Conservation (phyloP, 2,113 vertebrate genomes). For the Meleagris gallopavo region DNA sequence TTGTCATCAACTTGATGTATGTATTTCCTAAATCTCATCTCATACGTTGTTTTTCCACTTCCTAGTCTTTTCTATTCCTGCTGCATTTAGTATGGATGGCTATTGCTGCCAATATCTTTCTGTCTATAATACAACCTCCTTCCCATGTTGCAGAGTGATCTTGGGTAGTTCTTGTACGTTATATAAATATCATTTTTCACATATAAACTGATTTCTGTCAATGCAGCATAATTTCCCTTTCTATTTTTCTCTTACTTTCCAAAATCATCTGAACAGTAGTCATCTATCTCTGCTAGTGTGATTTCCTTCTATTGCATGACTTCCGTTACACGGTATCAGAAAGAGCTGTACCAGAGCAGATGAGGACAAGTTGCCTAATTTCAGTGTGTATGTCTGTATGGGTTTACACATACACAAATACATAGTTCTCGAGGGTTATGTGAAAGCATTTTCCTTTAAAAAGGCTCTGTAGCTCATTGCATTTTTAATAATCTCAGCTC, state of each 20-base stretch:
- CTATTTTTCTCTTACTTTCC: constrained; percentile 17
- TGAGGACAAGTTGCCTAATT: not conserved
- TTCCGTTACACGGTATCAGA: not conserved
- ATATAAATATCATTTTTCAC: constrained; percentile 33
- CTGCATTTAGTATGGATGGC: not conserved
- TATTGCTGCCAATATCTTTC: not conserved
- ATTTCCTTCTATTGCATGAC: not conserved
- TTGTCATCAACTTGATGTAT: not conserved
- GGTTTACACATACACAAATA: not conserved
- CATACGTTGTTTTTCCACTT: not conserved
- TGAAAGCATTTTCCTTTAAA: constrained; percentile 23
- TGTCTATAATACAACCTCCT: not conserved
- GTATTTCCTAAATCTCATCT: not conserved
- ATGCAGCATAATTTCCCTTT: not conserved
- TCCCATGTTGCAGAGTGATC: not conserved
- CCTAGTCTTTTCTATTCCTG: not conserved
- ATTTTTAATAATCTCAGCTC: not conserved
- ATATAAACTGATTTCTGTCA: constrained; percentile 22
- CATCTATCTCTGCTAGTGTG: constrained; percentile 3
- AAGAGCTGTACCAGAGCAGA: not conserved
- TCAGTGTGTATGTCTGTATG: not conserved
- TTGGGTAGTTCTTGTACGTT: not conserved
- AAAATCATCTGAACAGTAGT: constrained; percentile 23
- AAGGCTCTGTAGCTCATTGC: not conserved
- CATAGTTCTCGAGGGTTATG: not conserved